Evolutionary conservation across 2,113 vertebrate genomes (phyloP), one percentile per base, ranked within the genome.

Genomic region (Rhagologus leucostigma): DNA sequence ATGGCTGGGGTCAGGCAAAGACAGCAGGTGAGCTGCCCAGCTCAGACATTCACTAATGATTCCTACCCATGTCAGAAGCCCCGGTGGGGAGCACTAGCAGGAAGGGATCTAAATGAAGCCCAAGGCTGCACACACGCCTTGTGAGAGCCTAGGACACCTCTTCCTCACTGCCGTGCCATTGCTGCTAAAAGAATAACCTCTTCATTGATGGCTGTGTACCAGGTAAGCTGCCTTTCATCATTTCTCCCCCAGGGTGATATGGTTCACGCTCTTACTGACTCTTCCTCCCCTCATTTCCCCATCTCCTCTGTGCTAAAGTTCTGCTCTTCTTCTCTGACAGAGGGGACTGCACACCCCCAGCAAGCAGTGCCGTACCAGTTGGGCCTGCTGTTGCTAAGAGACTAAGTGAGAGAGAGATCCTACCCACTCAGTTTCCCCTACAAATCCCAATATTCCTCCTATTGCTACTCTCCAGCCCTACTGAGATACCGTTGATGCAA

Each of bases 351-450:
- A 63, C 70, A 70, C 55, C 57, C 59, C 57, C 87, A 91, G 55
- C 57, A 67, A 63, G 20, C 60, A 79, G 37, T 46, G 77, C 71
- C 49, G 26, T 26, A 76, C 44, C 49, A 7, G 0, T 60, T 80
- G 78, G 90, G 52, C 56, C 19, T 71, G 24, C 67, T 87, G 94
- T 87, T 96, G 69, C 91, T 91, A 96, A 91, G 91, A 97, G 69
- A 97, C 92, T 50, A 21, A 89, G 37, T 7, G 52, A 79, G 41
- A 63, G 55, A 70, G 64, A 76, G 53, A 81, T 84, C 78, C 71
- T 88, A 46, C 81, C 78, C 57, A 83, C 95, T 93, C 70, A 24
- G 5, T 76, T 91, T 91, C 41, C 84, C 81, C 81, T 46, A 55
- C 18, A 2, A 35, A 67, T 78, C 44, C 44, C 55, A 87, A 0